These are phyloP conservation scores for Philonicus albiceps DNA, from an alignment of 2,888 invertebrate species.

Conservation along the genomic window DNA sequence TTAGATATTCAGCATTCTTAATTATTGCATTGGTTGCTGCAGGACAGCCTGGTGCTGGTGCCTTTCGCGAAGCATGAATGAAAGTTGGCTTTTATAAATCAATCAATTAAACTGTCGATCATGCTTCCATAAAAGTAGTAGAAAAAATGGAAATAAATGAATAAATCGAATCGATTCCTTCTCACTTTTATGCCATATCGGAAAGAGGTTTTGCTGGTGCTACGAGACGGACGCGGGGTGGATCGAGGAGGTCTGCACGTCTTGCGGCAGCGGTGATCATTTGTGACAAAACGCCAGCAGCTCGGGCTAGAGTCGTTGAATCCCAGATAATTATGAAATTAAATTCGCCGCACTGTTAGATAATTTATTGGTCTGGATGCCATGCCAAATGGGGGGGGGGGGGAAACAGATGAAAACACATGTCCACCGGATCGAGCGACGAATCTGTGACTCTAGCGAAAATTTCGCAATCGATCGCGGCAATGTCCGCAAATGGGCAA, in stretches of 20 bases:
- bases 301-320: not conserved
- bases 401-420: not conserved
- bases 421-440: not conserved
- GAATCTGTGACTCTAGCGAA: not conserved
- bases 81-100: conserved; percentile 43
- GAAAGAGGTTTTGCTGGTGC: conserved; percentile 13
- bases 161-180: conserved; percentile 38
- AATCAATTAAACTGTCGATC: conserved; percentile 44
- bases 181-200: conserved; percentile 34
- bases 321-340: conserved; percentile 35
- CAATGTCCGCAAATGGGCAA: conserved; percentile 26
- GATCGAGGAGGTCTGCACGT: not conserved
- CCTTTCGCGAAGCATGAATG: conserved; percentile 16
- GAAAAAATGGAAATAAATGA: conserved; percentile 26
- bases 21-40: not conserved
- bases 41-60: not conserved
- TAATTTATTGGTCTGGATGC: conserved; percentile 32
- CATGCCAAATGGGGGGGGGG: not conserved
- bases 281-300: conserved; percentile 21
- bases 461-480: not conserved
- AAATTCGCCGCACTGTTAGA: conserved; percentile 33
- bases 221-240: not conserved
- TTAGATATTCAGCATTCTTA: conserved; percentile 38
- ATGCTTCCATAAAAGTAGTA: conserved; percentile 38
- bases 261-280: not conserved